Conservation (phyloP, 2,797 vertebrate species). For the Eospalax fontanierii region DNA sequence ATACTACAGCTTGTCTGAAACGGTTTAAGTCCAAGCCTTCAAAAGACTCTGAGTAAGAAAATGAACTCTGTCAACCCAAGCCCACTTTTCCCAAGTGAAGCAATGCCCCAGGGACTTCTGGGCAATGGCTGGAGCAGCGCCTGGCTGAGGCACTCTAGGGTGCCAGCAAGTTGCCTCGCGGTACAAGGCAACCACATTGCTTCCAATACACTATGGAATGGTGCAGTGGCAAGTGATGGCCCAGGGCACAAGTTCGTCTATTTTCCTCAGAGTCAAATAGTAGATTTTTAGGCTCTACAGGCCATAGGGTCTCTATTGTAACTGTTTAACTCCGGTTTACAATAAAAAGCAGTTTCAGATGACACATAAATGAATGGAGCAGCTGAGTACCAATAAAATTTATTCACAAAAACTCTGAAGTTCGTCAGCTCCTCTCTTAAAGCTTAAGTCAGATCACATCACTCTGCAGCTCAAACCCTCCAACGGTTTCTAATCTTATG, state of each 20-base stretch:
- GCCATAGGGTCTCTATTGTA: neutral
- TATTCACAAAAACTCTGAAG: neutral
- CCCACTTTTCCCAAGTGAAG: constrained; percentile 32
- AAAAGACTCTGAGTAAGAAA: constrained; percentile 77
- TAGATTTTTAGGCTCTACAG: neutral
- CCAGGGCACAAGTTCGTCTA: neutral
- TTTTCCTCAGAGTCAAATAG: neutral
- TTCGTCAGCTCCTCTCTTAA: neutral
- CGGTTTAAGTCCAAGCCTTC: constrained; percentile 67
- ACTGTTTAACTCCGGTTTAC: neutral
- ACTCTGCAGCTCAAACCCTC: neutral
- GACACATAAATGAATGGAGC: neutral
- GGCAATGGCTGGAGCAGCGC: neutral
- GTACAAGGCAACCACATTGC: neutral
- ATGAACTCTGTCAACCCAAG: constrained; percentile 59
- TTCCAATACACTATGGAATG: neutral
- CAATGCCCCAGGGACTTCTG: neutral
- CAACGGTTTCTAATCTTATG: neutral
- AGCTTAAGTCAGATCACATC: neutral
- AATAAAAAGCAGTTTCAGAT: neutral
- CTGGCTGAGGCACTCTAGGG: neutral
- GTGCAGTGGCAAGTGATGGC: neutral
- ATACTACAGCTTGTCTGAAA: constrained; percentile 73
- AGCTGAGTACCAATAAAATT: neutral
- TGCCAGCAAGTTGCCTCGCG: neutral